Conservation (phyloP, 2,888 invertebrate species). For the Alentia gelatinosa region DNA sequence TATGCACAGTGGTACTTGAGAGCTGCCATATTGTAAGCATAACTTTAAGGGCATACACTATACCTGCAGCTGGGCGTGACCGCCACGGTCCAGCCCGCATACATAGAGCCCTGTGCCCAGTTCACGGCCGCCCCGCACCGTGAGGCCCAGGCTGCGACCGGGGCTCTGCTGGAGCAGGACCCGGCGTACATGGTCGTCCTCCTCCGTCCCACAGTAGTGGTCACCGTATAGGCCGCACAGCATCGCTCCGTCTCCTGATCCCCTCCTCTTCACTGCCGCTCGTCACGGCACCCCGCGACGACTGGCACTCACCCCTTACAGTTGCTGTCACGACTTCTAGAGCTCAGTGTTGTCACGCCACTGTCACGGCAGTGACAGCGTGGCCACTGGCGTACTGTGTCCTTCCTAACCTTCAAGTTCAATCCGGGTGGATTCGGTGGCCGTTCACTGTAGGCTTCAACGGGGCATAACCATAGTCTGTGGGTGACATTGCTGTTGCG, state of each 20-base stretch:
- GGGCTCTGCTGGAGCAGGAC: background rate
- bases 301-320: no score
- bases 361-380: no score
- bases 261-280: background rate
- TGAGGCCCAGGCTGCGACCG: background rate
- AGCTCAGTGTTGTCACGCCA: background rate
- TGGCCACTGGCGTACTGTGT: no score
- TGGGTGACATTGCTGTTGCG: no score
- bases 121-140: constrained; percentile 16
- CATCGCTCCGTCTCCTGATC: background rate
- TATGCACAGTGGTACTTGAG: no score
- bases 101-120: constrained; percentile 32
- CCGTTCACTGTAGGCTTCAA: no score
- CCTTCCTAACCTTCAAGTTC: no score
- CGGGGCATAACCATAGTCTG: no score
- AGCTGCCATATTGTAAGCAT: no score
- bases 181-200: background rate
- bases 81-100: constrained; percentile 17
- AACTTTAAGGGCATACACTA: no score
- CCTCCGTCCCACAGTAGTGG: background rate
- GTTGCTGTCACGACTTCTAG: background rate
- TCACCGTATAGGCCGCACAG: background rate
- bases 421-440: no score
- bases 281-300: background rate
- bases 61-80: constrained; percentile 39